These are phyloP conservation scores for Neuroterus valhalla DNA, from an alignment of 1,140 invertebrate genomes.

Conservation along the genomic window DNA sequence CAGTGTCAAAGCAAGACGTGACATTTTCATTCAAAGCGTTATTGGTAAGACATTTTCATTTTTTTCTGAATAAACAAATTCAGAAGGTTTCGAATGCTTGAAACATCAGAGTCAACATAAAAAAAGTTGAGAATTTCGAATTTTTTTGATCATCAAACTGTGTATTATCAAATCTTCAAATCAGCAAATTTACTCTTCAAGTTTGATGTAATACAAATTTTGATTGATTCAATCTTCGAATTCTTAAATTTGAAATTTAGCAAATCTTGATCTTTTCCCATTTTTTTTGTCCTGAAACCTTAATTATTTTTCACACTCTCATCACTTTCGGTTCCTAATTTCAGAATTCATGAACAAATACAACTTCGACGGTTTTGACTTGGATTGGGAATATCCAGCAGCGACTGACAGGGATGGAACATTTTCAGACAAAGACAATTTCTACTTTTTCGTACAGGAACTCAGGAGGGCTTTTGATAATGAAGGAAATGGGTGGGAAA, in stretches of 20 bases:
- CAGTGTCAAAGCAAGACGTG: conserved; percentile 79
- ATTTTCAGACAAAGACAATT: conserved; percentile 88
- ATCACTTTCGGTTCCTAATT: conserved; percentile 17
- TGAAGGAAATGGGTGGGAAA: conserved; percentile 85
- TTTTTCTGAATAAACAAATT: not conserved
- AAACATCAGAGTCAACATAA: too few relatives aligned
- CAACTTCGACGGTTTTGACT: conserved; percentile 87
- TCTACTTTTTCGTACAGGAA: conserved; percentile 90
- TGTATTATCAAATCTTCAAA: too few relatives aligned
- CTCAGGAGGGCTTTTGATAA: conserved; percentile 85
- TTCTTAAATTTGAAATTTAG: too few relatives aligned
- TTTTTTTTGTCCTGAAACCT: not conserved
- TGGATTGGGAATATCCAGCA: conserved; percentile 92
- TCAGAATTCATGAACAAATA: conserved; percentile 85
- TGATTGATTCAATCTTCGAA: too few relatives aligned
- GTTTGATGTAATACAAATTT: too few relatives aligned
- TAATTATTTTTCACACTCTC: too few relatives aligned
- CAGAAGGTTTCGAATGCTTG: not conserved
- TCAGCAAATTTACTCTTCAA: too few relatives aligned
- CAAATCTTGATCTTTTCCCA: too few relatives aligned
- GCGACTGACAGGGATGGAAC: conserved; percentile 89
- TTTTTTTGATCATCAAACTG: conserved; percentile 2
- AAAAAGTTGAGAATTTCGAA: too few relatives aligned
- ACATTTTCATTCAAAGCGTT: conserved; percentile 84
- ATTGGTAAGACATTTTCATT: conserved; percentile 77